Evolutionary conservation across 1,140 invertebrate species (phyloP).

Genomic region (Cataglyphis hispanica): DNA sequence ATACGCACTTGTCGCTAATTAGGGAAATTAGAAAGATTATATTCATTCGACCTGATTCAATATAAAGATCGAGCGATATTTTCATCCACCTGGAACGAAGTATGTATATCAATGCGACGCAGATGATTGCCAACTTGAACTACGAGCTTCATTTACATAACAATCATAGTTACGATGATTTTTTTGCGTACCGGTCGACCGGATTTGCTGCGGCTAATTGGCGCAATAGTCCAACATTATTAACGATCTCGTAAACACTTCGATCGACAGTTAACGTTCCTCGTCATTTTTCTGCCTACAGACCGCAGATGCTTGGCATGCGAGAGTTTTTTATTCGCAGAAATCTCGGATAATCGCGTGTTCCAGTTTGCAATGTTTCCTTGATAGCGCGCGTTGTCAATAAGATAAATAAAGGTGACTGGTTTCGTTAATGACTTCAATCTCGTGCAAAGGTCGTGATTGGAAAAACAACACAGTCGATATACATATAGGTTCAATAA

Average conservation of each 20-base stretch:
- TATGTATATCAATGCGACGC: not conserved
- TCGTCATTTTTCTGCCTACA: conserved; percentile 23
- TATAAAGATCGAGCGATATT: not conserved
- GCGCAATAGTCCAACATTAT: conserved; percentile 12
- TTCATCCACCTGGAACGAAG: not conserved
- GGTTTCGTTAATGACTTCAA: conserved; percentile 40
- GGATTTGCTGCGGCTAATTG: conserved; percentile 24
- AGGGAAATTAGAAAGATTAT: conserved; percentile 9
- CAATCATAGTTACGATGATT: conserved; percentile 24
- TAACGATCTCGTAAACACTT: conserved; percentile 47
- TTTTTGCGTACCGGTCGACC: conserved; percentile 9
- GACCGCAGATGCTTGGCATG: not conserved
- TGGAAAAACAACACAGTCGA: not conserved
- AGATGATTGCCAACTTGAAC: conserved; percentile 9
- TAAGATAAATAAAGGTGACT: conserved; percentile 3
- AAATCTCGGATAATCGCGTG: conserved; percentile 9
- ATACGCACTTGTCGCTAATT: not conserved
- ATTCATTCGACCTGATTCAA: not conserved
- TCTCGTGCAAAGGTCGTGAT: not conserved
- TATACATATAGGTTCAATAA: not conserved
- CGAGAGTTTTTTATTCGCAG: not conserved
- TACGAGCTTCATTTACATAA: conserved; percentile 54
- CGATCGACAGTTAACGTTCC: conserved; percentile 33
- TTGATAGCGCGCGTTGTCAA: not conserved
- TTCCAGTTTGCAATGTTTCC: conserved; percentile 34